phyloP scores from a whole-genome alignment of 2,797 vertebrate species.

The Coregonus suidteri region DNA sequence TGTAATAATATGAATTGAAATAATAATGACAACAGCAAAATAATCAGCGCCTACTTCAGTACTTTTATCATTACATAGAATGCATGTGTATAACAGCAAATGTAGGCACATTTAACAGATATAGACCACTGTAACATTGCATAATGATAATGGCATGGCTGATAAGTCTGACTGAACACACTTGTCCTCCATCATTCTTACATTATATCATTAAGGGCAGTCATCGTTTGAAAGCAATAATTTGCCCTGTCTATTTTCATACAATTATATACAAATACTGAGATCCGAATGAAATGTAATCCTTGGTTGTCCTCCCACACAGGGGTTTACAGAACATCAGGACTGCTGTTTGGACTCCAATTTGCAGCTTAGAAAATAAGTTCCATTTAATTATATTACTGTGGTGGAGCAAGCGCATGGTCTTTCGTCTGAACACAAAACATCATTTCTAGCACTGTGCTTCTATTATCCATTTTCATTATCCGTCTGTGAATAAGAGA shows the following conservation, averaged over 20 bases:
- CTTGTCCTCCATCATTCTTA: constrained; percentile 17
- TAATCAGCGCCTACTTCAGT: constrained; percentile 35
- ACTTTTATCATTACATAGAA: constrained; percentile 15
- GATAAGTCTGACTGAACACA: background rate
- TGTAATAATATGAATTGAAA: constrained; percentile 36
- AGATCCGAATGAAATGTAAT: constrained; percentile 59
- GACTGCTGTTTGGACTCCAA: constrained; percentile 49
- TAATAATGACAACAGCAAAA: constrained; percentile 49
- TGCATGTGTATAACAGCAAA: background rate
- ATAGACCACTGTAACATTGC: background rate
- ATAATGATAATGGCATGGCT: background rate
- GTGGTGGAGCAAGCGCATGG: constrained; percentile 33
- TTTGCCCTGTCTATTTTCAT: constrained; percentile 29
- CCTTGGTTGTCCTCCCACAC: constrained; percentile 55
- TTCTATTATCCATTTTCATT: constrained; percentile 31
- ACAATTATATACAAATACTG: constrained; percentile 46
- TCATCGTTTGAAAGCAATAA: constrained; percentile 17
- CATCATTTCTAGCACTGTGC: constrained; percentile 29
- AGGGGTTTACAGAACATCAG: constrained; percentile 56
- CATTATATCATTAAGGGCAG: constrained; percentile 39
- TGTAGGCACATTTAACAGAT: background rate
- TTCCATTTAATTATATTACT: constrained; percentile 62
- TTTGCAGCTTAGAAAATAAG: constrained; percentile 54
- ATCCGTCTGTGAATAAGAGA: constrained; percentile 31
- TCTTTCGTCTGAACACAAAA: constrained; percentile 40